Base-by-base conservation (phyloP, 1,140 invertebrate species). In the Diorhabda sublineata region DNA sequence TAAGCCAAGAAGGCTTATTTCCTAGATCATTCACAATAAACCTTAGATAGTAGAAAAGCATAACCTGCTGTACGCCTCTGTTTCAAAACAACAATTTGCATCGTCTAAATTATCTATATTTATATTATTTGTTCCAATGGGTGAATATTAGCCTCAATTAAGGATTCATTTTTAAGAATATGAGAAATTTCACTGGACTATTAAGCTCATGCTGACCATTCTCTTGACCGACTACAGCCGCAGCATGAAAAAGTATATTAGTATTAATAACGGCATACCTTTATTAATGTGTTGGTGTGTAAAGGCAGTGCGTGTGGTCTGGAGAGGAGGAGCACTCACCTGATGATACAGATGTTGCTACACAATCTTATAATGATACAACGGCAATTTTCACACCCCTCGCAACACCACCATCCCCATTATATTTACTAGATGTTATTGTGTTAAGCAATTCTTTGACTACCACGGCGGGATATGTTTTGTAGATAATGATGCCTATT, bases 221-320 rank as follows among this genome's bases (percentile, higher is more conserved):
- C 47, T 8, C 7, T 56, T 74, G 75, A 67, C 6, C 72, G 58
- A 68, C 67, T 76, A 71, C 72, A 77, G 73, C 74, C 75, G 75
- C 74, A 66, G 71, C 74, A 77, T 76, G 73, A 77, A 77, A 76
- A 78, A 77, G 71, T 76, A 75, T 77, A 76, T 77, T 76, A 78
- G 77, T 77, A 78, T 77, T 78, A 78, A 78, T 78, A 77, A 77
- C 75, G 74, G 75, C 77, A 75, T 71, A 71, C 71, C 71, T 77
- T 75, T 76, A 76, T 77, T 78, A 77, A 77, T 77, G 75, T 77
- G 75, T 75, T 74, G 74, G 76, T 69, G 77, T 52, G n/a, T 78
- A 77, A 77, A 75, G 61, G 45, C 63, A 58, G 69, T 73, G 76
- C 75, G 76, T 78, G 77, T 78, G 77, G 77, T 78, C 77, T 69